Conservation (phyloP, 2,888 invertebrate species). For the Temnothorax ravouxi region DNA sequence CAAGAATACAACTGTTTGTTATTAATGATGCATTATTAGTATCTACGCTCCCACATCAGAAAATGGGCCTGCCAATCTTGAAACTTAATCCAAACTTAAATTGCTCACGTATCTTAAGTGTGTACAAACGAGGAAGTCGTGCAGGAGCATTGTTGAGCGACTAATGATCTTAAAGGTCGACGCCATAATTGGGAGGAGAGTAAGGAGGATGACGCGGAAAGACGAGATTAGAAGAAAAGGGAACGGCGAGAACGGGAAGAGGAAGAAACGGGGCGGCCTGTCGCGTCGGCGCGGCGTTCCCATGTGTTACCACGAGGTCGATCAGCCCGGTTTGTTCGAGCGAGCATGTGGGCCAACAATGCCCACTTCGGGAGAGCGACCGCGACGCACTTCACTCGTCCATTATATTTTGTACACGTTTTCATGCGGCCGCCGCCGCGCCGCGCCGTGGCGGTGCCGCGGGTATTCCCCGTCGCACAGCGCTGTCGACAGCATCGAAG, state of each 20-base stretch:
- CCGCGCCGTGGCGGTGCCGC: constrained; percentile 67
- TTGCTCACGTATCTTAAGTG: constrained; percentile 21
- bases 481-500: constrained; percentile 77
- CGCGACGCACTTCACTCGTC: constrained; percentile 84
- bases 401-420: constrained; percentile 84
- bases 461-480: constrained; percentile 69
- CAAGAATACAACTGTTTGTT: neutral
- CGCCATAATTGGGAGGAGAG: constrained; percentile 16
- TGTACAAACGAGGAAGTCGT: constrained; percentile 33
- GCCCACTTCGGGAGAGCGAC: constrained; percentile 83
- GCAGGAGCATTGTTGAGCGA: constrained; percentile 34
- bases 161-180: constrained; percentile 41
- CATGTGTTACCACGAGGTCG: constrained; percentile 83
- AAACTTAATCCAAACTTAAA: constrained; percentile 24
- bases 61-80: constrained; percentile 13
- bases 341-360: constrained; percentile 86
- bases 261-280: constrained; percentile 51
- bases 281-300: constrained; percentile 75
- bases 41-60: neutral
- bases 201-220: constrained; percentile 43
- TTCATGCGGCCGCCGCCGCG: constrained; percentile 78
- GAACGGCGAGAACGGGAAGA: constrained; percentile 58
- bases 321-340: constrained; percentile 83
- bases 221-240: constrained; percentile 53
- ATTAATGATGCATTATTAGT: constrained; percentile 1